phyloP scores from a whole-genome alignment of 2,797 vertebrate species.

The Rhinoraja longicauda region DNA sequence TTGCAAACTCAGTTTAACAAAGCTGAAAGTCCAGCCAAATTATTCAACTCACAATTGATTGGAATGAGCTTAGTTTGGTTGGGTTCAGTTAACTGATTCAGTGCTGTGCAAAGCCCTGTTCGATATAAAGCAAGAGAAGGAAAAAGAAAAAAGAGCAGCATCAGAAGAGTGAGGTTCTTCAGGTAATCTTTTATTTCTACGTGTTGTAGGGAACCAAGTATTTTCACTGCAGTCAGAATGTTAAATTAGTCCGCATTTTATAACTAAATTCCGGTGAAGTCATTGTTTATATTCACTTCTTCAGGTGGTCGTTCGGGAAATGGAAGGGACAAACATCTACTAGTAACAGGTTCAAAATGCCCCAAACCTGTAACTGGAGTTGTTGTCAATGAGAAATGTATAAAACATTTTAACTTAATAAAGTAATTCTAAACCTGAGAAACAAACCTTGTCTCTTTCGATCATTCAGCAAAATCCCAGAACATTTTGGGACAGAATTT shows the following conservation, averaged over 20 bases:
- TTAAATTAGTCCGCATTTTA: slow-evolving; percentile 45
- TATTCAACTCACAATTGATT: slow-evolving; percentile 36
- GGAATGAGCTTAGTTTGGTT: slow-evolving; percentile 33
- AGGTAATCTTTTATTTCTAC: slow-evolving; percentile 23
- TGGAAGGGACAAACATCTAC: not conserved
- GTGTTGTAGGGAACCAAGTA: not conserved
- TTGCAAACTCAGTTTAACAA: slow-evolving; percentile 33
- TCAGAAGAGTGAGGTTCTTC: slow-evolving; percentile 8
- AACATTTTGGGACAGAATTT: not conserved
- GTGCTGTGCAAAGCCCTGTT: slow-evolving; percentile 25
- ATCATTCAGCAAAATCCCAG: not conserved
- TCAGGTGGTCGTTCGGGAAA: not conserved
- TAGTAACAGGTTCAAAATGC: not conserved
- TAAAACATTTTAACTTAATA: not conserved
- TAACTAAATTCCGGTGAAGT: not conserved
- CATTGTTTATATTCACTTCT: not conserved
- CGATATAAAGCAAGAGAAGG: slow-evolving; percentile 23
- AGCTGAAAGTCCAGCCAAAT: slow-evolving; percentile 33
- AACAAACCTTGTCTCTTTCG: not conserved
- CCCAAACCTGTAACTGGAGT: not conserved
- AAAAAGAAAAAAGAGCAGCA: slow-evolving; percentile 19
- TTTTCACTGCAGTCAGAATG: slow-evolving; percentile 41
- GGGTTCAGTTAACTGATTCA: slow-evolving; percentile 22
- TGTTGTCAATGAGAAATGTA: not conserved
- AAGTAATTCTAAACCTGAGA: not conserved